These are phyloP conservation scores for Dipodomys spectabilis DNA, from an alignment of 2,113 vertebrate species.

Conservation along the genomic window DNA sequence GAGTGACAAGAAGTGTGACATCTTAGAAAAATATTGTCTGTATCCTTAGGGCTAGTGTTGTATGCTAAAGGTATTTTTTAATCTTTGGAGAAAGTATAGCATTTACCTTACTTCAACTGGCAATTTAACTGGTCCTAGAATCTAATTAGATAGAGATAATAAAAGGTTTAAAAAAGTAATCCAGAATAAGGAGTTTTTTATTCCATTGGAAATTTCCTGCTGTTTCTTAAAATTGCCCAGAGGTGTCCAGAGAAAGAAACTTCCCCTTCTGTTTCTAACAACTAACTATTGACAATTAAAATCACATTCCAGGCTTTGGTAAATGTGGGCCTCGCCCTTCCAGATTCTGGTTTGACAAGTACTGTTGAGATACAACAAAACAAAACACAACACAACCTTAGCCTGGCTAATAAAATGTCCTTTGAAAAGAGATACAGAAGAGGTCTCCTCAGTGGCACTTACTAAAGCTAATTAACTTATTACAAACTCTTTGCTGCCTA, in stretches of 20 bases:
- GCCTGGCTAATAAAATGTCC: background rate
- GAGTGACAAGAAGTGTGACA: conserved; percentile 36
- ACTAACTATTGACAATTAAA: conserved; percentile 59
- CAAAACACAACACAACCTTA: conserved; percentile 49
- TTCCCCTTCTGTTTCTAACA: conserved; percentile 62
- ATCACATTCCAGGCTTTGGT: conserved; percentile 57
- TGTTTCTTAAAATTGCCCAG: conserved; percentile 51
- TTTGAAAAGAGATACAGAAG: conserved; percentile 2
- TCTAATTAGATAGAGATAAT: conserved; percentile 10
- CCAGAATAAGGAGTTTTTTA: conserved; percentile 15
- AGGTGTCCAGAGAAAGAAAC: background rate
- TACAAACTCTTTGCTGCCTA: conserved; percentile 5
- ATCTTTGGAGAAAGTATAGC: background rate
- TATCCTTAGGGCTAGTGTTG: background rate
- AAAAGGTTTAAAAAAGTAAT: conserved; percentile 54
- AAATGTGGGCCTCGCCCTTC: conserved; percentile 54
- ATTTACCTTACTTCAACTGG: conserved; percentile 9
- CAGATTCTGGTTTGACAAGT: conserved; percentile 71
- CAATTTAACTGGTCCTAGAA: background rate
- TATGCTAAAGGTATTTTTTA: conserved; percentile 1
- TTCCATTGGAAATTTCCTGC: conserved; percentile 49
- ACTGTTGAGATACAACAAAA: conserved; percentile 59
- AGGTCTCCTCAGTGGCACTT: background rate
- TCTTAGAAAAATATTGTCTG: conserved; percentile 35
- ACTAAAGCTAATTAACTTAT: conserved; percentile 18